Conservation (phyloP, 2,888 invertebrate species). For the Dolichomitus sp. region DNA sequence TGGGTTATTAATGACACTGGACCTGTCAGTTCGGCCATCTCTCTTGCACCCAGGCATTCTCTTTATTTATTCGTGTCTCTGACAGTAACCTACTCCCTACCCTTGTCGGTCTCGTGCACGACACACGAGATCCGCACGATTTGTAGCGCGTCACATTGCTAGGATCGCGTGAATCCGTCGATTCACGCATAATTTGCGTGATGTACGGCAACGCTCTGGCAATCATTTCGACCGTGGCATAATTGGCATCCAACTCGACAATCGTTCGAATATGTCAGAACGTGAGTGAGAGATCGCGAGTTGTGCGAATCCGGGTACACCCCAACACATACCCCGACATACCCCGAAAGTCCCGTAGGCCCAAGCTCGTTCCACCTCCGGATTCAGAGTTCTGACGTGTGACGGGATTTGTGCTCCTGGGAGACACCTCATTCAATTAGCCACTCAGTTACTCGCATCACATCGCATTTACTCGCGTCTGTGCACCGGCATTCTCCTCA, state of each 20-base stretch:
- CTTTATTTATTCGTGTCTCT: constrained; percentile 60
- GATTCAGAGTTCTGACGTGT: constrained; percentile 81
- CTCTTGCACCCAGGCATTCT: constrained; percentile 35
- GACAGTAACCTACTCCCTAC: constrained; percentile 33
- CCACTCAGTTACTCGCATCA: constrained; percentile 85
- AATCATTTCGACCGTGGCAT: constrained; percentile 68
- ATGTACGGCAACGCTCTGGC: constrained; percentile 33
- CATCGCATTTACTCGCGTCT: constrained; percentile 80
- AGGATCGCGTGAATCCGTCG: constrained; percentile 46
- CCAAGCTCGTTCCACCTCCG: constrained; percentile 60
- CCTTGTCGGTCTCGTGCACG: constrained; percentile 43
- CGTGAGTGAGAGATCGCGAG: constrained; percentile 53
- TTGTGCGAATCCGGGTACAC: constrained; percentile 35
- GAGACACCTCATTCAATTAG: constrained; percentile 85
- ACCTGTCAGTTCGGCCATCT: constrained; percentile 57
- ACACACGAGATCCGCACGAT: constrained; percentile 55
- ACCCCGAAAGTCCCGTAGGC: constrained; percentile 61
- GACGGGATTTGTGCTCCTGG: constrained; percentile 83
- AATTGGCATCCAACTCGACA: constrained; percentile 78
- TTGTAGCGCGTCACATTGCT: constrained; percentile 56
- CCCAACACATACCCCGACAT: neutral
- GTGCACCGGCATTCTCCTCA: constrained; percentile 60
- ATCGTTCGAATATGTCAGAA: constrained; percentile 72
- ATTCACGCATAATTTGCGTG: constrained; percentile 62
- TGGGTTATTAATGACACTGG: constrained; percentile 78